Evolutionary conservation across 2,888 invertebrate species (phyloP).

Genomic region (Adelphocoris suturalis): DNA sequence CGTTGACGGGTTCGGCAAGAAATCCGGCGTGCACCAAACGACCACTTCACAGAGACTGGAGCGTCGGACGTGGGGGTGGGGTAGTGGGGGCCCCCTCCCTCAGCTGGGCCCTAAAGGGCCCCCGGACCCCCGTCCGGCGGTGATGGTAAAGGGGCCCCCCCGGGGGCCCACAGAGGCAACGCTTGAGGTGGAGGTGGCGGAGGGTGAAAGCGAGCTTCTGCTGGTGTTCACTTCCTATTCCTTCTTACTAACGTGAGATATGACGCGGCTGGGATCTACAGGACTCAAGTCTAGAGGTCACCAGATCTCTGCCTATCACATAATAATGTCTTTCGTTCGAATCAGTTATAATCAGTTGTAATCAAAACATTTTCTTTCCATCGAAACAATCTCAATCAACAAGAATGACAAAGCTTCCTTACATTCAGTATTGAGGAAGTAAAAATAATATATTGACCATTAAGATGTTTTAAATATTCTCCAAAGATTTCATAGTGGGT

Average conservation of each 20-base stretch:
- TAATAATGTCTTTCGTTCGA: too few species aligned
- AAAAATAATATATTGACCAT: too few species aligned
- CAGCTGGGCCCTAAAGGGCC: slow-evolving; percentile 11
- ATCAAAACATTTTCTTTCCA: too few species aligned
- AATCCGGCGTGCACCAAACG: slow-evolving; percentile 23
- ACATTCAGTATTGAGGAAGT: too few species aligned
- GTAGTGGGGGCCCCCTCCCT: slow-evolving; percentile 34
- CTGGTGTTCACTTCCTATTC: not conserved
- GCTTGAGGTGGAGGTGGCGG: not conserved
- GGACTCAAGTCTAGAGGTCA: not conserved
- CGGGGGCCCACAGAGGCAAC: not conserved
- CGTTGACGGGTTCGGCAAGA: slow-evolving; percentile 26
- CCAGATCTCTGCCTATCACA: not conserved
- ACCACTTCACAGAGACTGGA: slow-evolving; percentile 52
- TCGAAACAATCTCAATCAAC: too few species aligned
- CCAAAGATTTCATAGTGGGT: too few species aligned
- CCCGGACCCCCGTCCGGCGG: not conserved
- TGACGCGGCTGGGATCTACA: not conserved
- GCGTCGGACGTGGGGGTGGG: not conserved
- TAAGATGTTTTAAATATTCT: too few species aligned
- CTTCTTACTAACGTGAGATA: slow-evolving; percentile 13
- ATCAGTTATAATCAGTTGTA: too few species aligned
- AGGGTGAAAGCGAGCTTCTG: slow-evolving; percentile 32
- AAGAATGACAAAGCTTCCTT: too few species aligned
- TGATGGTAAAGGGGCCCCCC: not conserved